Percentiles rank a stretch among this genome's conserved stretches.
Evolutionary conservation across 2,888 invertebrate genomes (phyloP).

Genomic region (Ennomos fuscantarius): DNA sequence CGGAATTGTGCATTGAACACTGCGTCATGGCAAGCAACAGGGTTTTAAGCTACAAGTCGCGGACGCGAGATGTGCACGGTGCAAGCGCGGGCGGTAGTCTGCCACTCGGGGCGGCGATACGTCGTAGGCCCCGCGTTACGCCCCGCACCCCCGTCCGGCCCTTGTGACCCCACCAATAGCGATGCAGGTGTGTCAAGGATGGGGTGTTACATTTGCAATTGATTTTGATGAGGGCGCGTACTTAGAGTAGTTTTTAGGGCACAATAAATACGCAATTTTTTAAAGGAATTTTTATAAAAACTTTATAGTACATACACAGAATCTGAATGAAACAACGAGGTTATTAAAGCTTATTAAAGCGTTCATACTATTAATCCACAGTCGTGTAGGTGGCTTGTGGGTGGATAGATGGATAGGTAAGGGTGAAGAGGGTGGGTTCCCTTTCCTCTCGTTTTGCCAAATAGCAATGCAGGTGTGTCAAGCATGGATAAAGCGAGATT

Average conservation of each 20-base stretch:
- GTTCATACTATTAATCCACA: too few species aligned
- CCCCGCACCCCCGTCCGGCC: constrained; percentile 12
- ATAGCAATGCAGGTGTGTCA: constrained; percentile 37
- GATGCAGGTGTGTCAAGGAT: constrained; percentile 43
- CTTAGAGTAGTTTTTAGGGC: neutral
- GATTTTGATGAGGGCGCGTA: constrained; percentile 14
- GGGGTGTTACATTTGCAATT: constrained; percentile 23
- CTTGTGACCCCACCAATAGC: constrained; percentile 29
- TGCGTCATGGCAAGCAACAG: constrained; percentile 23
- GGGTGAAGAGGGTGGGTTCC: constrained; percentile 4
- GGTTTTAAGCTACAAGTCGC: neutral
- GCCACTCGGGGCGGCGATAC: constrained; percentile 8
- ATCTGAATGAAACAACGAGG: neutral
- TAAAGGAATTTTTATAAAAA: neutral
- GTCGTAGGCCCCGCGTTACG: neutral
- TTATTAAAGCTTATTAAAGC: too few species aligned
- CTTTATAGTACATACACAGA: neutral
- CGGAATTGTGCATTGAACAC: constrained; percentile 13
- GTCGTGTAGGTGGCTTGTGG: neutral
- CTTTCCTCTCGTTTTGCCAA: constrained; percentile 10
- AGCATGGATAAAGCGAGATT: constrained; percentile 24
- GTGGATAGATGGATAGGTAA: neutral
- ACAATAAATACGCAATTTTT: neutral
- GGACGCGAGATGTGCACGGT: constrained; percentile 16
- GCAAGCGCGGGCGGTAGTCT: constrained; percentile 15